These are phyloP conservation scores for Drosophila kurseongensis DNA, from an alignment of 1,140 invertebrate genomes.

Conservation along the genomic window DNA sequence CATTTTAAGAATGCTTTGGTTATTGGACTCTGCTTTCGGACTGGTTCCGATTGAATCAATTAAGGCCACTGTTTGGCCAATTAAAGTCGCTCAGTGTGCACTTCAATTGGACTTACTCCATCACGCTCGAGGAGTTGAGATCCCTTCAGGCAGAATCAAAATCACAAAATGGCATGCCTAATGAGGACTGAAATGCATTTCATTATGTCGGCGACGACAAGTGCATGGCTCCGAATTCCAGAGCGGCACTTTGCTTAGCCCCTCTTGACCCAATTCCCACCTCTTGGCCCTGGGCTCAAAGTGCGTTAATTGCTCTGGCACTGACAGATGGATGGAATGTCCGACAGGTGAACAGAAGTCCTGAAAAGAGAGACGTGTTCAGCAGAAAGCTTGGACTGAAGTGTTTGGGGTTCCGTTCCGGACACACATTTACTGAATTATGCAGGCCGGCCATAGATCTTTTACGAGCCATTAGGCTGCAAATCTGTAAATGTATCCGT, in stretches of 20 bases:
- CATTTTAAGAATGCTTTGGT: no score
- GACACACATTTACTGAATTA: conserved; percentile 57
- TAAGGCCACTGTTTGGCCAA: conserved; percentile 24
- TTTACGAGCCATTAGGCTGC: conserved; percentile 67
- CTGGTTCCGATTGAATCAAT: conserved; percentile 20
- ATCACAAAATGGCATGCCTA: conserved; percentile 75
- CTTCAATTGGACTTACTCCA: conserved; percentile 22
- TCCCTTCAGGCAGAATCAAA: conserved; percentile 21
- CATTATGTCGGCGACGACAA: conserved; percentile 64
- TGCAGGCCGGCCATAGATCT: conserved; percentile 58
- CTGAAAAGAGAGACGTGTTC: background rate
- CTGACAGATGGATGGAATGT: conserved; percentile 20
- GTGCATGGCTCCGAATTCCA: conserved; percentile 58
- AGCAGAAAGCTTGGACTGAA: conserved; percentile 1
- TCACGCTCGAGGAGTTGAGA: conserved; percentile 44
- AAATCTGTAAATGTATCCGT: conserved; percentile 11
- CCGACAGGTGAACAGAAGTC: conserved; percentile 47
- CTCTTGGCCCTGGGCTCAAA: conserved; percentile 35
- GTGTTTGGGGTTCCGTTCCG: conserved; percentile 20
- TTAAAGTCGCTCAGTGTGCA: conserved; percentile 11
- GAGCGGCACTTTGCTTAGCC: conserved; percentile 37
- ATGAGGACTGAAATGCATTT: conserved; percentile 79
- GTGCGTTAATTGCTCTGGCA: conserved; percentile 75
- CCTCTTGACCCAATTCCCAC: conserved; percentile 70
- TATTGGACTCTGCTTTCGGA: background rate